Evolutionary conservation across 2,113 vertebrate genomes (phyloP), one percentile per base, ranked within the genome.

Genomic region (Neolamprologus ventralis): DNA sequence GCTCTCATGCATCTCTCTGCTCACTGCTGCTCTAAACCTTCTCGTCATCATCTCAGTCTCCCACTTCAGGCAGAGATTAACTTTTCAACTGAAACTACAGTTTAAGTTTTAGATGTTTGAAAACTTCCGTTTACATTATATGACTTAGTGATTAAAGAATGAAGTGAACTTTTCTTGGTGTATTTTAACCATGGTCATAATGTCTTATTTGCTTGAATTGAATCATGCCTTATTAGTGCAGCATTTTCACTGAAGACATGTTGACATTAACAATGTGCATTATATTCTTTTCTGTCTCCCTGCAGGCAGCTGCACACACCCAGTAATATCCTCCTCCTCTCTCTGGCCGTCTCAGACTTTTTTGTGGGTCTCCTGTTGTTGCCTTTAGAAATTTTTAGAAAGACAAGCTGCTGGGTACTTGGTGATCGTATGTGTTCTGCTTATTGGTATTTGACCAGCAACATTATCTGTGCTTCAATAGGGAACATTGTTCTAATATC

Each of bases 271-370:
- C 6, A 4, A 33, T 63, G 58, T 19, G 58, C 9, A 33, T 33
- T 33, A 4, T 45, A 9, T 82, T 12, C 4, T 68, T 14, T 21
- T 63, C 28, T 40, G n/a, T 40, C 3, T 68, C n/a, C 80, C 26
- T 90, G 58, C 88, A 95, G 91, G 86, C 91, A 94, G 86, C 93
- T 95, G 4, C 93, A 95, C 83, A 94, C 92, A 14, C 88, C 92
- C 35, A 95, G 90, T 31, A 95, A 95, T 16, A 54, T 91, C 73
- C 71, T 95, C 14, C 75, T 95, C 35, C 85, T 94, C 51, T 95
- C 28, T 60, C 57, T 60, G 57, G 57, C 57, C 2, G 5, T 60
- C 16, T 60, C 57, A 19, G 57, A 60, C 57, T 33, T 60, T 60
- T 19, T 60, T 17, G 57, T 60, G 28, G 28, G 57, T 60, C 28